Evolutionary conservation across 2,888 invertebrate species (phyloP).

Genomic region (Athalia cordata): DNA sequence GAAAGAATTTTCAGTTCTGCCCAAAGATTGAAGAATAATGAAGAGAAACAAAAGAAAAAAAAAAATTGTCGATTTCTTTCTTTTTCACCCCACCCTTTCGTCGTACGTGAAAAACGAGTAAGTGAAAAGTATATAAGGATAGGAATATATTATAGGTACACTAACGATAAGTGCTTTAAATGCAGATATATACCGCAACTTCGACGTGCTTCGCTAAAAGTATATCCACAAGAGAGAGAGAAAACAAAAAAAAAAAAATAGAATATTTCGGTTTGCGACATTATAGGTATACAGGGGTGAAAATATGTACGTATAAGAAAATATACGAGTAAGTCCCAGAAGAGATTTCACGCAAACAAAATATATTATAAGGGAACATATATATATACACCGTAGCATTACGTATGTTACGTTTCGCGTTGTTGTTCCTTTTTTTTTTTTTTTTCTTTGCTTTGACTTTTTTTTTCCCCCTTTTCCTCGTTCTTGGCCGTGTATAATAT

Average conservation of each 20-base stretch:
- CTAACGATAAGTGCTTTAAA: neutral
- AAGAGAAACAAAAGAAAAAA: too few species aligned
- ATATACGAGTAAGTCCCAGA: constrained; percentile 50
- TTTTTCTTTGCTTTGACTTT: neutral
- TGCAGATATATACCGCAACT: too few species aligned
- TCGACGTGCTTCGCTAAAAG: too few species aligned
- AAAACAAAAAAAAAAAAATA: too few species aligned
- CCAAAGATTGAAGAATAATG: too few species aligned
- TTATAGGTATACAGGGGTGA: neutral
- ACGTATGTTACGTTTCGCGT: too few species aligned
- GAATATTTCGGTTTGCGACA: neutral
- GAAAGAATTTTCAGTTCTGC: too few species aligned
- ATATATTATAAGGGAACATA: constrained; percentile 50
- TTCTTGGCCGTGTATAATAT: constrained; percentile 43
- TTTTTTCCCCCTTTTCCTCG: constrained; percentile 46
- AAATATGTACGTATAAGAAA: neutral
- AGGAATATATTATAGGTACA: neutral
- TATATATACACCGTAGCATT: too few species aligned
- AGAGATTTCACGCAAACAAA: constrained; percentile 55
- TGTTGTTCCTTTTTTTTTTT: neutral
- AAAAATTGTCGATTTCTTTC: too few species aligned
- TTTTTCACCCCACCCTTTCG: too few species aligned
- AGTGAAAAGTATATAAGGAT: neutral
- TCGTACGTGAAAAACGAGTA: neutral
- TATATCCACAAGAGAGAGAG: too few species aligned